Conservation (phyloP, 2,113 vertebrate genomes). For the Ariopsis seemanni region DNA sequence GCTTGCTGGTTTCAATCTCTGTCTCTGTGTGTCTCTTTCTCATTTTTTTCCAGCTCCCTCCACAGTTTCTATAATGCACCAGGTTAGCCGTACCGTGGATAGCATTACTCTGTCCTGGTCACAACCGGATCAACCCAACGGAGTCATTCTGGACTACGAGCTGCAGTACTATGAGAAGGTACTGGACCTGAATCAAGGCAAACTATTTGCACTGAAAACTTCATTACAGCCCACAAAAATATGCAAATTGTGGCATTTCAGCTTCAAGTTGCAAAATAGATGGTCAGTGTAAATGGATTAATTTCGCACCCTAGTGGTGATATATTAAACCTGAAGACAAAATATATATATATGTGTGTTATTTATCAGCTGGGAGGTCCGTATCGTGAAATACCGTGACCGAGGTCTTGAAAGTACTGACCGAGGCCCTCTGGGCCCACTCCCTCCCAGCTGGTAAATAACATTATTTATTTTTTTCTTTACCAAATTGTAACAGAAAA, state of each 20-base stretch:
- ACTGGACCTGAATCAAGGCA: slow-evolving; percentile 41
- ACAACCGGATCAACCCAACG: slow-evolving; percentile 96
- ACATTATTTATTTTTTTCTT: too few species aligned
- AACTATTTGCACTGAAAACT: not conserved
- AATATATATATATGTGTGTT: too few species aligned
- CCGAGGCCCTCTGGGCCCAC: too few species aligned
- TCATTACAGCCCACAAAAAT: not conserved
- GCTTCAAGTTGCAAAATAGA: not conserved
- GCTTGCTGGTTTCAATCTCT: slow-evolving; percentile 12
- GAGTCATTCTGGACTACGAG: slow-evolving; percentile 96
- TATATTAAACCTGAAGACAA: not conserved
- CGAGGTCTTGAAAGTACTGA: too few species aligned
- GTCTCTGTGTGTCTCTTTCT: not conserved
- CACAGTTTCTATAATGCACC: slow-evolving; percentile 95
- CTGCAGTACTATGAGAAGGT: slow-evolving; percentile 98
- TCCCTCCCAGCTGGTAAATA: too few species aligned
- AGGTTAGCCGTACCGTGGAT: slow-evolving; percentile 92
- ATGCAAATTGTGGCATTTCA: not conserved
- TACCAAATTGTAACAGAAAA: too few species aligned
- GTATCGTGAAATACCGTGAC: too few species aligned
- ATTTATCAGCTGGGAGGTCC: too few species aligned
- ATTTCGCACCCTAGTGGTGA: not conserved
- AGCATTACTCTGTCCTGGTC: slow-evolving; percentile 98
- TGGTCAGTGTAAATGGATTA: not conserved
- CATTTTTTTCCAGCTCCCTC: slow-evolving; percentile 83